These are phyloP conservation scores for Cuniculus paca DNA, from an alignment of 2,797 vertebrate genomes.

Conservation along the genomic window DNA sequence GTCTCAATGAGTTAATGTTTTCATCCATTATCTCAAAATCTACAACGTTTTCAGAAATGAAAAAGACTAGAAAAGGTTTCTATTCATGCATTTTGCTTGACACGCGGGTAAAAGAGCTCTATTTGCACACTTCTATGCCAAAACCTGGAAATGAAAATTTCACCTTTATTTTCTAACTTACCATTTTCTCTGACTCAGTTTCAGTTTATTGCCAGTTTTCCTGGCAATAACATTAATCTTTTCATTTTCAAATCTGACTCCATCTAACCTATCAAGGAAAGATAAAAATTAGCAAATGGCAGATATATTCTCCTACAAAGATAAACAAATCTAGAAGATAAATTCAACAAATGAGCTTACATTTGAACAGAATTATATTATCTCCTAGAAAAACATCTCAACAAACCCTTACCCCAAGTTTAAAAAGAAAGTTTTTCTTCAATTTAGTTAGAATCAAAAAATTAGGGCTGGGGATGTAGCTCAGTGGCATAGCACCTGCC, in stretches of 20 bases:
- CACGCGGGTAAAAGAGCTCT: background rate
- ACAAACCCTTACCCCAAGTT: background rate
- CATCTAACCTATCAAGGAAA: conserved; percentile 92
- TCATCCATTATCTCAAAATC: background rate
- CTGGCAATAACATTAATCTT: conserved; percentile 92
- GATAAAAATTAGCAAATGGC: conserved; percentile 61
- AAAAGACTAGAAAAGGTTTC: background rate
- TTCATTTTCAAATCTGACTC: conserved; percentile 95
- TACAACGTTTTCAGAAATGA: conserved; percentile 12
- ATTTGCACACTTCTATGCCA: background rate
- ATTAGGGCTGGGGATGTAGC: background rate
- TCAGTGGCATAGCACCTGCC: background rate
- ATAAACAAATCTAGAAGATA: conserved; percentile 21
- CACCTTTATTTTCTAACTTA: conserved; percentile 82
- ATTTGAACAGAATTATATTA: conserved; percentile 47
- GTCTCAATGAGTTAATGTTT: background rate
- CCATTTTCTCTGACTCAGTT: conserved; percentile 94
- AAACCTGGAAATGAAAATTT: conserved; percentile 12
- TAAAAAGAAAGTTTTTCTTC: background rate
- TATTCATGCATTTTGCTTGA: background rate
- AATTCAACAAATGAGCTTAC: conserved; percentile 20
- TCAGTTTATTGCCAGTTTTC: conserved; percentile 93
- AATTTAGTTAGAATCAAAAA: conserved; percentile 64
- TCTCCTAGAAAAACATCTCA: conserved; percentile 46
- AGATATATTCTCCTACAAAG: background rate